Evolutionary conservation across 1,140 invertebrate species (phyloP), one percentile per base, ranked within the genome.

Genomic region (Meloidogyne exigua): DNA sequence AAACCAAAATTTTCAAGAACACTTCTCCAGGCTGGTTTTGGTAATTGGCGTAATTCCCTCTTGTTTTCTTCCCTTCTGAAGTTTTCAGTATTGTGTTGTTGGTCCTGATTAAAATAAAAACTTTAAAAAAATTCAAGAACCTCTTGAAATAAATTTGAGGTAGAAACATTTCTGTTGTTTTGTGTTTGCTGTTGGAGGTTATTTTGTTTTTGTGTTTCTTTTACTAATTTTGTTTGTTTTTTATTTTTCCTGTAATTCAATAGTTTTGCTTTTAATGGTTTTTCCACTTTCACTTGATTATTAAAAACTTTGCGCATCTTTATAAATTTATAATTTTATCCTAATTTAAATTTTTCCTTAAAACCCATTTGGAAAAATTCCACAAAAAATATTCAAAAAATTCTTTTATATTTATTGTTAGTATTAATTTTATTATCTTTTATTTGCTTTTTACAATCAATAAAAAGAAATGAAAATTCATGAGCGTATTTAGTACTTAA

Each of bases 1-100:
- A 82, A 72, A n/a, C 83, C 73, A 57, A 76, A 81, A 42, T 26
- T 57, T 25, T 82, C 79, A 12, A 83, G 32, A 44, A 79, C 63
- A 62, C 25, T 80, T 57, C 26, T n/a, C 49, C 49, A 57, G 5
- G 49, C 49, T 21, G 49, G 49, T n/a, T 57, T 57, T 57, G 49
- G 49, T 21, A 57, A 57, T 57, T 57, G 49, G 21, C n/a, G 49
- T 57, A 57, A 57, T 57, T 57, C 49, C 0, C 5, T n/a, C 21
- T 57, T 57, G 7, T n/a, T 57, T 57, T 57, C 13, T 44, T 44
- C 39, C 18, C 44, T 57, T 18, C 21, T 57, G 49, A 57, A 1
- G 1, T 57, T 7, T 57, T 57, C n/a, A 5, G 49, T 21, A 44
- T 18, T 44, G 2, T 57, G 4, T 57, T 49, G 44, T 18, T n/a